Percentiles rank a stretch among this genome's conserved stretches.
These are phyloP conservation scores for Xylota sylvarum DNA, from an alignment of 2,888 invertebrate species.

Conservation along the genomic window DNA sequence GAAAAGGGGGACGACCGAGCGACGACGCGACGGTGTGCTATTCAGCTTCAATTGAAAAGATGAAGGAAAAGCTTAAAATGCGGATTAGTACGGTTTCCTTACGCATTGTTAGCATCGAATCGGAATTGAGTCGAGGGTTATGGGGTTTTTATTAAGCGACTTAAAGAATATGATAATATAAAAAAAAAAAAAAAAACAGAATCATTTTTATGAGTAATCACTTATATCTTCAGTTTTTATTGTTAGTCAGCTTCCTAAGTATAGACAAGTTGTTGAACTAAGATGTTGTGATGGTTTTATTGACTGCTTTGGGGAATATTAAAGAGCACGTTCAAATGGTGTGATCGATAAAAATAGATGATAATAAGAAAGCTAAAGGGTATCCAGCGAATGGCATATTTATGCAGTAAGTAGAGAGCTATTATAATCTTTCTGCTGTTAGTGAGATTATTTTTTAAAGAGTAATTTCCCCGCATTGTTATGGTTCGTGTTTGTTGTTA, in stretches of 20 bases:
- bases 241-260: neutral
- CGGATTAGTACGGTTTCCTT: constrained; percentile 55
- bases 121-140: constrained; percentile 25
- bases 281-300: constrained; percentile 22
- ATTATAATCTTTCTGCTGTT: neutral
- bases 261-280: constrained; percentile 11
- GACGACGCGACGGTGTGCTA: neutral
- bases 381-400: neutral
- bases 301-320: neutral
- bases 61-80: constrained; percentile 26
- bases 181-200: neutral
- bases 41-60: constrained; percentile 22
- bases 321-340: neutral
- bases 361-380: neutral
- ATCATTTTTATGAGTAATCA: constrained; percentile 37
- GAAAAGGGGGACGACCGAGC: neutral
- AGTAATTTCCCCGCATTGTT: too few species aligned
- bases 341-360: neutral
- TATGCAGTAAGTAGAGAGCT: neutral
- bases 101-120: constrained; percentile 45
- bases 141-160: constrained; percentile 18
- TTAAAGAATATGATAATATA: constrained; percentile 17
- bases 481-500: too few species aligned
- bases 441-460: too few species aligned
- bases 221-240: constrained; percentile 8